Conservation (phyloP, 2,113 vertebrate species). For the Spheniscus mendiculus region DNA sequence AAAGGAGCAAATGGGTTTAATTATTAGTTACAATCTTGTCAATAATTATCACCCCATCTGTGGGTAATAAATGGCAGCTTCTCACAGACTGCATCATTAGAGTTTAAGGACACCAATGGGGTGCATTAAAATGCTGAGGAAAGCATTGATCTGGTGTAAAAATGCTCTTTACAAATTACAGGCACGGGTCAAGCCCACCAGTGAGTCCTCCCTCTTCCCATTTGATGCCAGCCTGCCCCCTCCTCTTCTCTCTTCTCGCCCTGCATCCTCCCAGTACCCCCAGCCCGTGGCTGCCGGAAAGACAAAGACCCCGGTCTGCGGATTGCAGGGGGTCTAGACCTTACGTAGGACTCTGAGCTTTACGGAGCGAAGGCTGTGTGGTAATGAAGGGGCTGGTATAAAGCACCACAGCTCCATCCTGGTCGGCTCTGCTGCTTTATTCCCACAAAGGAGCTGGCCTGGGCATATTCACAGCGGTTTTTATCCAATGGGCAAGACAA, state of each 20-base stretch:
- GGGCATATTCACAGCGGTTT: background rate
- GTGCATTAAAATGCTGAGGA: conserved; percentile 90
- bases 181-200: conserved; percentile 32
- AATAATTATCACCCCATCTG: conserved; percentile 92
- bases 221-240: background rate
- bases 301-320: background rate
- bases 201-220: conserved; percentile 20
- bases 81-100: conserved; percentile 91
- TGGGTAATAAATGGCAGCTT: conserved; percentile 90
- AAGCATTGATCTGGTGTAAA: conserved; percentile 91
- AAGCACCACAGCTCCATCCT: background rate
- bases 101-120: conserved; percentile 90
- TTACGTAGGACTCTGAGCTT: background rate
- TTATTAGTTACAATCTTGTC: conserved; percentile 85
- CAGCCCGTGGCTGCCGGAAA: background rate
- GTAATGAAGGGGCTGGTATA: background rate
- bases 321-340: background rate
- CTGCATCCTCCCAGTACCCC: background rate
- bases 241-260: rapidly evolving
- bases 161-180: conserved; percentile 85
- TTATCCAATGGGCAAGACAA: background rate
- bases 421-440: background rate
- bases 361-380: background rate
- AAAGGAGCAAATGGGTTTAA: conserved; percentile 78
- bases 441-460: background rate